phyloP scores from a whole-genome alignment of 2,113 vertebrate species.

The Sinosuthora webbiana region DNA sequence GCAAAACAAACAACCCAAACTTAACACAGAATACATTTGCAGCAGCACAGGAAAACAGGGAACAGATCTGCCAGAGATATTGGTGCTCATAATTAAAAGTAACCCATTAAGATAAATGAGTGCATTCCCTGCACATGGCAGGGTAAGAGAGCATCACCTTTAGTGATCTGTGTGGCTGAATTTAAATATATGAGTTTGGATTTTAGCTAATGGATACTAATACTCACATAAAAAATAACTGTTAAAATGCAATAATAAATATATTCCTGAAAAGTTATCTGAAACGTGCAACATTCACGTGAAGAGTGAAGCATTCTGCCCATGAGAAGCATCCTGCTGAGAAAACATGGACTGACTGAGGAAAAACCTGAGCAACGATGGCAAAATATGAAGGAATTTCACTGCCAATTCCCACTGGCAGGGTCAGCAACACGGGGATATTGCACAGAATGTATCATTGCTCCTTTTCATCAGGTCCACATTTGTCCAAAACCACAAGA shows the following conservation, averaged over 20 bases:
- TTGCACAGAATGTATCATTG: not conserved
- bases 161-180: not conserved
- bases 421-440: fast-evolving
- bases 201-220: not conserved
- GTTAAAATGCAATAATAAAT: not conserved
- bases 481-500: not conserved
- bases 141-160: not conserved
- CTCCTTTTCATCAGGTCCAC: not conserved
- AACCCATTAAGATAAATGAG: not conserved
- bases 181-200: not conserved
- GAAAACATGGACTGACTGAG: not conserved
- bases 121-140: not conserved
- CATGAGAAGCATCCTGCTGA: not conserved
- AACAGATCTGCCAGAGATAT: not conserved
- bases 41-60: not conserved
- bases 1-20: not conserved
- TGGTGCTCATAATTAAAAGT: not conserved
- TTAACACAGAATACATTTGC: not conserved
- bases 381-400: not conserved
- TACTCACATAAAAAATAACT: not conserved
- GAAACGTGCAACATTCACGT: not conserved
- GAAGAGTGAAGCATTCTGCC: not conserved
- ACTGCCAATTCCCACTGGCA: not conserved
- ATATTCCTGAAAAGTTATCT: not conserved
- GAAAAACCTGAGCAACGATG: not conserved